A percentile compares a stretch with the other conserved stretches of the same genome.
These are phyloP conservation scores for Netelia melanura DNA, from an alignment of 2,888 invertebrate genomes.

Conservation along the genomic window DNA sequence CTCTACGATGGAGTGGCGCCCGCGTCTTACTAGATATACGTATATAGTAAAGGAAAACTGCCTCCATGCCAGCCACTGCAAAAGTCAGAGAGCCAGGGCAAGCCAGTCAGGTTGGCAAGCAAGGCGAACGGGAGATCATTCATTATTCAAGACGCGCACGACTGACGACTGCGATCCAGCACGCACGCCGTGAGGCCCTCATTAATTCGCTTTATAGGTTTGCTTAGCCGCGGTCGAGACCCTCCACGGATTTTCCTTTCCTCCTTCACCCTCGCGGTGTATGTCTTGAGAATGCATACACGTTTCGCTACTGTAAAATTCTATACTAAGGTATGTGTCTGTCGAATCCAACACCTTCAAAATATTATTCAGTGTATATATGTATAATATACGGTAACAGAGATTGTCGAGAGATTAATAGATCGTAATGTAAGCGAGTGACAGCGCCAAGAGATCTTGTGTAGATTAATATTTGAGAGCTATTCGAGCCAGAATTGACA, in stretches of 20 bases:
- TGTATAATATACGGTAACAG: constrained; percentile 5
- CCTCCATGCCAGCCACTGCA: constrained; percentile 24
- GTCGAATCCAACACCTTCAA: neutral
- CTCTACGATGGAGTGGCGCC: constrained; percentile 53
- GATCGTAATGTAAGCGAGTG: neutral
- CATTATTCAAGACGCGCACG: constrained; percentile 78
- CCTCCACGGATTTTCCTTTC: constrained; percentile 68
- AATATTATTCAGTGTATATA: neutral
- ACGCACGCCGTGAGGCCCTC: constrained; percentile 74
- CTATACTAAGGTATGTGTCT: neutral
- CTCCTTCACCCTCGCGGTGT: constrained; percentile 21
- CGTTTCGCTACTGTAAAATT: constrained; percentile 32
- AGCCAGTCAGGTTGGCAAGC: constrained; percentile 49
- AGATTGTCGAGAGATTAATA: constrained; percentile 41
- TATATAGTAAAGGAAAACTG: constrained; percentile 20
- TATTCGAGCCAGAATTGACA: too few species aligned
- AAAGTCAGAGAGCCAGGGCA: neutral
- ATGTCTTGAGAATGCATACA: constrained; percentile 56
- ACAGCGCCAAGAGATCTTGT: neutral
- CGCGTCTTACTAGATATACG: constrained; percentile 37
- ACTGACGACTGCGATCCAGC: constrained; percentile 76
- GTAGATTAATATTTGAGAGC: constrained; percentile 7
- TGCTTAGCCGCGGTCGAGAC: constrained; percentile 72
- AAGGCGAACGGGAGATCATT: constrained; percentile 72
- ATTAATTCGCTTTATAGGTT: constrained; percentile 79